Percentiles rank a stretch among this genome's conserved stretches.
Evolutionary conservation across 2,888 invertebrate species (phyloP).

Genomic region (Eristalis tenax): DNA sequence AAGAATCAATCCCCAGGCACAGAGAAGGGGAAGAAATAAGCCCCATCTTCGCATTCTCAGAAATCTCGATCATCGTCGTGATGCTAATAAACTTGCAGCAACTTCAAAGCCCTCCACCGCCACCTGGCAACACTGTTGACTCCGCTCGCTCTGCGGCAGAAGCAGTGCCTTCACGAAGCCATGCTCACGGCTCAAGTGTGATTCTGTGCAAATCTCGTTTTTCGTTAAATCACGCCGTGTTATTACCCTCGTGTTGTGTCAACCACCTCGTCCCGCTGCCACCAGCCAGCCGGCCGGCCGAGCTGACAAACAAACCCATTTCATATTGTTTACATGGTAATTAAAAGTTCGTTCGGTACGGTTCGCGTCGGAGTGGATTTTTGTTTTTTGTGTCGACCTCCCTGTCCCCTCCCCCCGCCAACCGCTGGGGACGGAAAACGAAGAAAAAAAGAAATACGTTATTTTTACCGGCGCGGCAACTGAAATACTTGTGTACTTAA

Average conservation of each 20-base stretch:
- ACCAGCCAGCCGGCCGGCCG: slow-evolving; percentile 4
- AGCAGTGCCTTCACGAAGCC: neutral
- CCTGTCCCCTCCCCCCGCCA: too few relatives aligned
- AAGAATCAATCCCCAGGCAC: neutral
- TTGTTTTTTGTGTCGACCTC: neutral
- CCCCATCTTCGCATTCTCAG: neutral
- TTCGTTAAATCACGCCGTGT: slow-evolving; percentile 48
- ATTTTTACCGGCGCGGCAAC: neutral
- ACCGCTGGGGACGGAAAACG: neutral
- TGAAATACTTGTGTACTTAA: slow-evolving; percentile 33
- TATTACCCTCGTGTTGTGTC: slow-evolving; percentile 61
- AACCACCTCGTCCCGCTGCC: slow-evolving; percentile 25
- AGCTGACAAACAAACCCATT: slow-evolving; percentile 65
- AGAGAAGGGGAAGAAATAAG: too few relatives aligned
- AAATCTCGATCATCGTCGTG: neutral
- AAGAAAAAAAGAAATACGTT: slow-evolving; percentile 36
- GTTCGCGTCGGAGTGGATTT: slow-evolving; percentile 23
- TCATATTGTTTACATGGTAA: slow-evolving; percentile 70
- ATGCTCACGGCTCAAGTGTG: slow-evolving; percentile 41
- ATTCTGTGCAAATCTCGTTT: slow-evolving; percentile 63
- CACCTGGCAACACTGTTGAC: neutral
- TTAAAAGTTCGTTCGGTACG: slow-evolving; percentile 69
- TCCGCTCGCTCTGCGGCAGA: neutral
- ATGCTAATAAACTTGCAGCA: neutral
- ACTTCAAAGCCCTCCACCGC: neutral